Evolutionary conservation across 2,113 vertebrate species (phyloP), one percentile per base, ranked within the genome.

Genomic region (Scortum barcoo): DNA sequence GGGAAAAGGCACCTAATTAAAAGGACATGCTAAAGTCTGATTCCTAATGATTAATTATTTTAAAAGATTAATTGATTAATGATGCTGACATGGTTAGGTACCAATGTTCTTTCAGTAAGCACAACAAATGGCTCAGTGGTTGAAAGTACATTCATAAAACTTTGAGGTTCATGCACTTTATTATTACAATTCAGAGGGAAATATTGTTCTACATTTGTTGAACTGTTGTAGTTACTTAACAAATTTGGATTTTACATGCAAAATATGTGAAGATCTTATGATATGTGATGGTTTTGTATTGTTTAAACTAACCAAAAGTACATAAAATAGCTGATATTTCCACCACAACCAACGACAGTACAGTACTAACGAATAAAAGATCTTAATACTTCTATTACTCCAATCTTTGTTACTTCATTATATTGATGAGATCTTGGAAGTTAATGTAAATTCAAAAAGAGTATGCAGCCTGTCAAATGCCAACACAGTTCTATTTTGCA

Each of bases 11-110:
- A 73, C 17, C 56, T 48, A 62, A 54, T 80, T 42, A 86, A 80
- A 70, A 60, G 54, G n/a, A 57, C n/a, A 61, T 54, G 26, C 72
- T 71, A 26, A 53, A 66, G 33, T 62, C 12, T 50, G 3, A 44
- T 7, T 50, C 0, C 10, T 60, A 54, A 42, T 78, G 44, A 81
- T 74, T 14, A 22, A 73, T 72, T 77, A 71, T 75, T 16, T 74
- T 1, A 48, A 58, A 54, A 26, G 2, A 72, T 40, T 56, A 7
- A 72, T 80, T 56, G 9, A 72, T 80, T 61, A 42, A 26, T 72
- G 50, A 76, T 69, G 40, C 1, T 84, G 24, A 17, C 36, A 10
- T 86, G 58, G 76, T 72, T 60, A 72, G 24, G 2, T 42, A 2
- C 36, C 24, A 0, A 48, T 19, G 10, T 53, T 53, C 40, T 79